These are phyloP conservation scores for Leucoptera coffeella DNA, from an alignment of 2,888 invertebrate species.

Conservation along the genomic window DNA sequence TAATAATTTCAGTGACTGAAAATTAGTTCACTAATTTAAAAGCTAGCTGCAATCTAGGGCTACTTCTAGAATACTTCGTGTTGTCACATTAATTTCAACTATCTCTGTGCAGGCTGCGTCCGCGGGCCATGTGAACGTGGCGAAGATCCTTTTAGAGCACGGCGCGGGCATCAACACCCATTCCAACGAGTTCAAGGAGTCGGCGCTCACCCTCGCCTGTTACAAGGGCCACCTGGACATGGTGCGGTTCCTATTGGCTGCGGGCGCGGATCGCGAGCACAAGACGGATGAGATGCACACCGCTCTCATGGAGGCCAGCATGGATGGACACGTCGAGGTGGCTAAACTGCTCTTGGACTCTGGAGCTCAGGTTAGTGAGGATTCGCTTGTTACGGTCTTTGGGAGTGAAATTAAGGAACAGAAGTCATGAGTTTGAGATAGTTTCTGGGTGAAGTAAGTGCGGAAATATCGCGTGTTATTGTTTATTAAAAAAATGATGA, in stretches of 20 bases:
- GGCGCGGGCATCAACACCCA: slow-evolving; percentile 98
- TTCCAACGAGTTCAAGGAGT: slow-evolving; percentile 98
- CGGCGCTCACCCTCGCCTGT: slow-evolving; percentile 89
- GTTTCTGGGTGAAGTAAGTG: no score
- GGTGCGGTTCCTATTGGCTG: slow-evolving; percentile 92
- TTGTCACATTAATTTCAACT: no score
- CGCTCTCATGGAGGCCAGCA: slow-evolving; percentile 98
- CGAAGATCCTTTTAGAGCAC: slow-evolving; percentile 82
- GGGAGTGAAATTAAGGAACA: not conserved
- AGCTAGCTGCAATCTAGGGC: no score
- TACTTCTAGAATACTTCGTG: no score
- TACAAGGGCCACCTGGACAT: slow-evolving; percentile 96
- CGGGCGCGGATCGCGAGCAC: slow-evolving; percentile 95
- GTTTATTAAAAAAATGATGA: no score
- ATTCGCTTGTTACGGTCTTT: slow-evolving; percentile 1
- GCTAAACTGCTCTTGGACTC: slow-evolving; percentile 90
- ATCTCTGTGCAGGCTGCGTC: slow-evolving; percentile 75
- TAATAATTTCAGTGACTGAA: no score
- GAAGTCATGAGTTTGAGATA: no score
- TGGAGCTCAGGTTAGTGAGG: slow-evolving; percentile 74
- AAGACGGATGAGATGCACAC: slow-evolving; percentile 99
- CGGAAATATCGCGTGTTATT: no score
- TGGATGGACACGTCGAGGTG: slow-evolving; percentile 99
- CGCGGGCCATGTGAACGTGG: slow-evolving; percentile 90
- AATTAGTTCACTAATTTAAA: no score